Conservation (phyloP, 37 sponge, comb jelly and placozoan genomes). For the Beroe forskalii region DNA sequence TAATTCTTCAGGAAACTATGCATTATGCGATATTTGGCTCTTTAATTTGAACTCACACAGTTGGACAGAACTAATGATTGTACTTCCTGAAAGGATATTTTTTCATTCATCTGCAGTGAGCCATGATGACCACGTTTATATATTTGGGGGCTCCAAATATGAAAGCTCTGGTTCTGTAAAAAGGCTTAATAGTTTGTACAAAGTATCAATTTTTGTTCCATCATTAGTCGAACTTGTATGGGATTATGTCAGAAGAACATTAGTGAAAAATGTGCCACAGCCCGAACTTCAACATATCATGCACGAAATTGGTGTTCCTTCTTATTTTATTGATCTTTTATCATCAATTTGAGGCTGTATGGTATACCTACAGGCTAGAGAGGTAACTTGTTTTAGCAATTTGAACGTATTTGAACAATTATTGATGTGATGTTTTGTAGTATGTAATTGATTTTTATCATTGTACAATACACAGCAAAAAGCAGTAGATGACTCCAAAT, state of each 20-base stretch:
- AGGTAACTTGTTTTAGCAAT: no score
- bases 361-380: no score
- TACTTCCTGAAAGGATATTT: neutral
- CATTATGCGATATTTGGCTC: slow-evolving; percentile 8
- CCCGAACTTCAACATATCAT: neutral
- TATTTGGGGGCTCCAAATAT: slow-evolving; percentile 35
- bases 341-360: no score
- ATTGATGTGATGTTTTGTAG: no score
- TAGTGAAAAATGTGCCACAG: neutral
- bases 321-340: neutral
- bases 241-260: neutral
- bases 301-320: neutral
- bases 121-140: neutral
- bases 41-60: neutral
- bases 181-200: slow-evolving; percentile 8
- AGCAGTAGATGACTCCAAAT: no score
- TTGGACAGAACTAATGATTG: neutral
- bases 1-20: neutral
- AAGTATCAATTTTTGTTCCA: slow-evolving; percentile 5
- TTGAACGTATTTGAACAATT: no score
- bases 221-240: slow-evolving; percentile 24
- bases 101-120: slow-evolving; percentile 17
- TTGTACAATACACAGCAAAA: no score
- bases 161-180: neutral
- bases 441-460: no score